Conservation (phyloP, 2,113 vertebrate genomes). For the Fukomys damarensis region DNA sequence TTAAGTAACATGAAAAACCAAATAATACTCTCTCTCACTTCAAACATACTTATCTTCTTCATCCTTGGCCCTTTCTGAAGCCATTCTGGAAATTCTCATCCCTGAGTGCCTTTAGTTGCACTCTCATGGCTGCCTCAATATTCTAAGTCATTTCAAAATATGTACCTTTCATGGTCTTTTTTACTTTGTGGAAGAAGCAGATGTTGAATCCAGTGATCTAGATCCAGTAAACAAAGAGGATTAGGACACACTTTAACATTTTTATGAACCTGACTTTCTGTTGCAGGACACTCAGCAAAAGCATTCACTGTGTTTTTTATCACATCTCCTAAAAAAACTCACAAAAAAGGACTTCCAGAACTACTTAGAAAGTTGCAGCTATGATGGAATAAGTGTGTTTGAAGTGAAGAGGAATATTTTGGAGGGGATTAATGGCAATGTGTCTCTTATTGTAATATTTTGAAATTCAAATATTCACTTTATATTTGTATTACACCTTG, state of each 20-base stretch:
- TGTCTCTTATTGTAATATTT: not conserved
- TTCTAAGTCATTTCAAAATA: not conserved
- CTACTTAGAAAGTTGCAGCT: not conserved
- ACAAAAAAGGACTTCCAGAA: not conserved
- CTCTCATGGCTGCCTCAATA: not conserved
- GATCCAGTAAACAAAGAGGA: not conserved
- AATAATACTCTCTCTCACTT: not conserved
- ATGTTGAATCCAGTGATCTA: not conserved
- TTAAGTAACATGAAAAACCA: no score
- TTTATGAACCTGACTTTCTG: not conserved
- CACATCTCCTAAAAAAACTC: not conserved
- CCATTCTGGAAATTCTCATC: not conserved
- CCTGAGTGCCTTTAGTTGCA: not conserved
- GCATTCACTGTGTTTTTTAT: not conserved
- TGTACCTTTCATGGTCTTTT: not conserved
- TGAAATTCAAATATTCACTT: not conserved
- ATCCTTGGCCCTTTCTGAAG: not conserved
- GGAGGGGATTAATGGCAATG: not conserved
- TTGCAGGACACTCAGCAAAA: not conserved
- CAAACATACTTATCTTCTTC: not conserved
- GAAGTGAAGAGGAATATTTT: not conserved
- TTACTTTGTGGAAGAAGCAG: not conserved
- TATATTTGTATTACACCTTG: not conserved
- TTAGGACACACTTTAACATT: not conserved
- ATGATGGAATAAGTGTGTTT: not conserved